Base-by-base conservation (phyloP, 2,888 invertebrate genomes). In the Leucozona laternaria region DNA sequence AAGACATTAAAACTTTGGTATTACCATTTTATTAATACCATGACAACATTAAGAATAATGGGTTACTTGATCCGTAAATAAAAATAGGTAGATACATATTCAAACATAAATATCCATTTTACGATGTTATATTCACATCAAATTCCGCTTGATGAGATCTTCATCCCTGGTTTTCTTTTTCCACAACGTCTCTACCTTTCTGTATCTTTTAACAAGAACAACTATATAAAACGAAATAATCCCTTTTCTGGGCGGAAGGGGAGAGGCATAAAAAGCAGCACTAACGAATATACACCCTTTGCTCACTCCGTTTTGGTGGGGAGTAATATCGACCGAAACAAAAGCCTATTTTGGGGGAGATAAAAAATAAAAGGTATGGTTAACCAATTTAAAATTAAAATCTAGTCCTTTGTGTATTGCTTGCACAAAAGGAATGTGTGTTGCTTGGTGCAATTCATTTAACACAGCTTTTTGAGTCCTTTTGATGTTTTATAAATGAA, bases 371-470 rank as follows among this genome's bases (percentile, higher is more conserved):
- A 50, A 15, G 13, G 50, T 15, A 72, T 62, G 81, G 72, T 60
- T 73, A 77, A 80, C 68, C 77, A 81, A 78, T 85, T 85, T 85
- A 85, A 77, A 81, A 81, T 81, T 85, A 73, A 78, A 85, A 81
- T 73, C 20, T 62, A 81, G 62, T 81, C 80, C 48, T 58, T 43
- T 60, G 17, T 17, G 17, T 45, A 17, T 10, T 8, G 1, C n/a
- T 73, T 58, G 15, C 3, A 25, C 37, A 68, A 48, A 68, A 48
- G 8, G 25, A 60, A 50, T 17, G 15, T 37, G 37, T 8, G 34
- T 22, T 0, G 13, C 6, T 20, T 22, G 17, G 22, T 64, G 68
- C 53, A 53, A 53, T 68, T 53, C 50, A 34, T 72, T 72, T 15
- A 50, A 58, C 37, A 58, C 57, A 75, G 22, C 48, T 40, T 50